Evolutionary conservation across 2,888 invertebrate genomes (phyloP).

Genomic region (Platerodrilus igneus): DNA sequence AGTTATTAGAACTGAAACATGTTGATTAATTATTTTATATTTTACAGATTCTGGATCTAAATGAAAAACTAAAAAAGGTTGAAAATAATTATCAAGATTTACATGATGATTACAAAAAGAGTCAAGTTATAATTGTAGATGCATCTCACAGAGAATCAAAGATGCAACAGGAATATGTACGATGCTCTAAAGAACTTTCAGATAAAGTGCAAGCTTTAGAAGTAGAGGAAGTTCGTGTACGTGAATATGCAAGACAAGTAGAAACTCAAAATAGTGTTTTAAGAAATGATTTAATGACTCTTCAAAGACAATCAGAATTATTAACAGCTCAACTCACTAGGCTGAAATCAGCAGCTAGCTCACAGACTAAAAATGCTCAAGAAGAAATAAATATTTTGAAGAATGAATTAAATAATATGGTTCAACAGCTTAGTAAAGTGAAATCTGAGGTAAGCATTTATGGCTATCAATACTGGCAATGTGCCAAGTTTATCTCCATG

Average conservation of each 20-base stretch:
- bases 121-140: slow-evolving; percentile 17
- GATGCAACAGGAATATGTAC: slow-evolving; percentile 26
- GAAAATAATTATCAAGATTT: slow-evolving; percentile 17
- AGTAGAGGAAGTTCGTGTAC: slow-evolving; percentile 22
- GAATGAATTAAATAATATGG: slow-evolving; percentile 35
- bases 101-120: slow-evolving; percentile 18
- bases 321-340: slow-evolving; percentile 8
- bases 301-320: slow-evolving; percentile 24
- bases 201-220: slow-evolving; percentile 29
- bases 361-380: too few relatives aligned
- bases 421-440: slow-evolving; percentile 34
- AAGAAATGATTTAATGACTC: slow-evolving; percentile 28
- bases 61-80: slow-evolving; percentile 30
- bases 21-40: not conserved
- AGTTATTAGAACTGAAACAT: not conserved
- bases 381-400: slow-evolving; percentile 39
- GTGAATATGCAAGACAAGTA: slow-evolving; percentile 28
- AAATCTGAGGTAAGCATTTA: slow-evolving; percentile 38
- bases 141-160: slow-evolving; percentile 13
- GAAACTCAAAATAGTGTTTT: slow-evolving; percentile 30
- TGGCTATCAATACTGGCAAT: too few relatives aligned
- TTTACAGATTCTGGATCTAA: slow-evolving; percentile 34
- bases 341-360: slow-evolving; percentile 11
- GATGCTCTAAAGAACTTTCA: slow-evolving; percentile 28
- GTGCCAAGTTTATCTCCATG: too few relatives aligned